These are phyloP conservation scores for Arenaria interpres DNA, from an alignment of 2,113 vertebrate species.

Conservation along the genomic window DNA sequence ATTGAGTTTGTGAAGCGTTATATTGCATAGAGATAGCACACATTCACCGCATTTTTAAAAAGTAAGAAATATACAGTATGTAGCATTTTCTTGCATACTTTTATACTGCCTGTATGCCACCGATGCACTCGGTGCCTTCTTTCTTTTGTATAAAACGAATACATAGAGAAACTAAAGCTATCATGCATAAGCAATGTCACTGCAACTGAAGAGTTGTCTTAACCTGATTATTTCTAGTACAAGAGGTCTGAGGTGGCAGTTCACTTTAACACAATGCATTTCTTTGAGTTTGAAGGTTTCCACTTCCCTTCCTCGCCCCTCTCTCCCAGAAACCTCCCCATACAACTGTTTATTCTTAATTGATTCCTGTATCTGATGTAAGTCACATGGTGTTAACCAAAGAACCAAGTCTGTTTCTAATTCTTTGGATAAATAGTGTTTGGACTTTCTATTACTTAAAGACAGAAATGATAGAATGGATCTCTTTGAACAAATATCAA, in stretches of 20 bases:
- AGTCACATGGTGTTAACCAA: slow-evolving; percentile 48
- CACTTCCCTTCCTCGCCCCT: background rate
- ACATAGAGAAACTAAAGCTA: slow-evolving; percentile 69
- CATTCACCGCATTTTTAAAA: slow-evolving; percentile 40
- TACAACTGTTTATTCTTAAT: slow-evolving; percentile 17
- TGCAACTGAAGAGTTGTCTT: slow-evolving; percentile 77
- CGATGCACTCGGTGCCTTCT: slow-evolving; percentile 83
- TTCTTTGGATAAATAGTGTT: slow-evolving; percentile 23
- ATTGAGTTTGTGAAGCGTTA: slow-evolving; percentile 52
- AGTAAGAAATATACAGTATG: slow-evolving; percentile 41
- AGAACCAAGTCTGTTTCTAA: slow-evolving; percentile 55
- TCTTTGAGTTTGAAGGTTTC: slow-evolving; percentile 38
- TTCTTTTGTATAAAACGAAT: slow-evolving; percentile 74
- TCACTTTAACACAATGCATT: slow-evolving; percentile 56
- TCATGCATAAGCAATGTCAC: slow-evolving; percentile 69
- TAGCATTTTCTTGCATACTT: slow-evolving; percentile 69
- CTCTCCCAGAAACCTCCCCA: slow-evolving; percentile 14
- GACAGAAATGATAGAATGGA: background rate
- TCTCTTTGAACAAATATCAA: slow-evolving; percentile 21
- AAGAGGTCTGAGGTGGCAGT: slow-evolving; percentile 53
- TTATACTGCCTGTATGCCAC: slow-evolving; percentile 75
- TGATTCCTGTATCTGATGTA: slow-evolving; percentile 29
- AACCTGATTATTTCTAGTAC: slow-evolving; percentile 64
- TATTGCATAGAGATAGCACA: slow-evolving; percentile 70
- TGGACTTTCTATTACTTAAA: slow-evolving; percentile 11